phyloP scores from a whole-genome alignment of 1,140 invertebrate genomes.

The Dendrolimus kikuchii region DNA sequence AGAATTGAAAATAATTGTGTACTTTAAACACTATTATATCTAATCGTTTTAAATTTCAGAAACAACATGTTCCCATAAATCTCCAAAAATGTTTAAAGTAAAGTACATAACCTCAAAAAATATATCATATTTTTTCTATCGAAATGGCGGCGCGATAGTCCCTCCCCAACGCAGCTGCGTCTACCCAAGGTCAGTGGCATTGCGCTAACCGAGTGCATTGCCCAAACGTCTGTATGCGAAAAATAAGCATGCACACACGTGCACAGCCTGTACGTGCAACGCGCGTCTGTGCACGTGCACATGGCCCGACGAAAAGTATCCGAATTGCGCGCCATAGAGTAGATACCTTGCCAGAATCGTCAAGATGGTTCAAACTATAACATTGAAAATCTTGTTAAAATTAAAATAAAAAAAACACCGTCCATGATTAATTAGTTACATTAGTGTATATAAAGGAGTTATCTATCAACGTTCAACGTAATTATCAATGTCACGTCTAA shows the following conservation, averaged over 20 bases:
- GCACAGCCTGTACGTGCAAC: constrained; percentile 6
- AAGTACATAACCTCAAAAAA: not conserved
- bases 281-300: constrained; percentile 19
- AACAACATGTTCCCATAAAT: too few relatives aligned
- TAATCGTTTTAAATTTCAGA: too few relatives aligned
- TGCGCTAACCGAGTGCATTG: constrained; percentile 51
- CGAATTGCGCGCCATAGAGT: constrained; percentile 41
- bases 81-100: too few relatives aligned
- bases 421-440: too few relatives aligned
- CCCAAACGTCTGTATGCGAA: constrained; percentile 48
- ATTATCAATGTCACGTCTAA: too few relatives aligned
- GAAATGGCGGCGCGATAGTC: constrained; percentile 20
- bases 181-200: constrained; percentile 53
- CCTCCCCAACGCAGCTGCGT: constrained; percentile 43
- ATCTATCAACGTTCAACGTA: too few relatives aligned
- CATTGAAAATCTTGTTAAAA: too few relatives aligned
- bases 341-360: not conserved
- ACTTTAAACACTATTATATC: too few relatives aligned
- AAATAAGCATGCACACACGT: constrained; percentile 34
- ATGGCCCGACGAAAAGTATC: constrained; percentile 42
- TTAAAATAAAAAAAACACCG: too few relatives aligned
- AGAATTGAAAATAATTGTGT: too few relatives aligned
- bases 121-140: constrained; percentile 1
- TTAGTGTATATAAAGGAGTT: too few relatives aligned
- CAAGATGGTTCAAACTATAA: too few relatives aligned